Percentiles rank a stretch among this genome's conserved stretches.
These are phyloP conservation scores for Podargus strigoides DNA, from an alignment of 2,797 vertebrate genomes.

Conservation along the genomic window DNA sequence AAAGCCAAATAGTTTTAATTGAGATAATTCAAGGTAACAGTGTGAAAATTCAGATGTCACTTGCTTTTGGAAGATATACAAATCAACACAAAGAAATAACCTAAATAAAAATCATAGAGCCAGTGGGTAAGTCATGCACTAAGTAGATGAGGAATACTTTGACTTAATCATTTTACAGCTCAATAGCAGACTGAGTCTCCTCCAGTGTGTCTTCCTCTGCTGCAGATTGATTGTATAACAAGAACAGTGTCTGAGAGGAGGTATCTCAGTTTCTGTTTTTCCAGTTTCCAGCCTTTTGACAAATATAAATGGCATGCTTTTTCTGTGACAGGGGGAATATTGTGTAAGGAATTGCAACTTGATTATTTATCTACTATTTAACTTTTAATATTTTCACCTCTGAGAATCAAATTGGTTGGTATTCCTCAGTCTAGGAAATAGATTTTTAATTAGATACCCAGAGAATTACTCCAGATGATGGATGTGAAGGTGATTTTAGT, in stretches of 20 bases:
- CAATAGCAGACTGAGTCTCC: not conserved
- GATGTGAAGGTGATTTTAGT: not conserved
- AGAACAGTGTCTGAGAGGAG: not conserved
- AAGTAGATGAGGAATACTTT: not conserved
- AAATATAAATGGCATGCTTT: not conserved
- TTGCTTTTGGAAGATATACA: not conserved
- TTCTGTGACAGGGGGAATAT: not conserved
- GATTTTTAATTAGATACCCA: constrained; percentile 14
- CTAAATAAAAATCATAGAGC: not conserved
- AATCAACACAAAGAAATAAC: not conserved
- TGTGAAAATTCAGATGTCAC: not conserved
- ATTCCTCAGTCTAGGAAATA: not conserved
- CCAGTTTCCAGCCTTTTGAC: not conserved
- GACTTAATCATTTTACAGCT: not conserved
- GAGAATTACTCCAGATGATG: not conserved
- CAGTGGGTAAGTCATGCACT: not conserved
- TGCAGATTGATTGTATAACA: not conserved
- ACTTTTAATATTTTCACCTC: not conserved
- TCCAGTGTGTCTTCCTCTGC: not conserved
- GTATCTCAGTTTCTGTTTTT: not conserved
- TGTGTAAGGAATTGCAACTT: not conserved
- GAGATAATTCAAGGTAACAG: not conserved
- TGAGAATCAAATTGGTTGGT: not conserved
- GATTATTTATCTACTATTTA: not conserved
- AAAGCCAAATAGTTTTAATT: not conserved